Evolutionary conservation across 2,888 invertebrate species (phyloP).

Genomic region (Fragum sueziense): DNA sequence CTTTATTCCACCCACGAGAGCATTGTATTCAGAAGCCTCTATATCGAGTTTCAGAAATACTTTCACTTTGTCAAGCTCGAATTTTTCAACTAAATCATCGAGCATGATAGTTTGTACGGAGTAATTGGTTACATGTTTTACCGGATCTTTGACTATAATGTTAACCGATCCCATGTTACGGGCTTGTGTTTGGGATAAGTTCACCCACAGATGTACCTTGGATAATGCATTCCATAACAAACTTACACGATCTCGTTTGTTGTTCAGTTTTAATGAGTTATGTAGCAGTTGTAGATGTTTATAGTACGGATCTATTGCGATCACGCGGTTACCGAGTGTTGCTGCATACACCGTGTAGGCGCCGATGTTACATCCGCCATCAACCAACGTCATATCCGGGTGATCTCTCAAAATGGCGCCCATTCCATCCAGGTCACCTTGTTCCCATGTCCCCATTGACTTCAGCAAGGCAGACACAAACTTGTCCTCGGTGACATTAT

Average conservation of each 20-base stretch:
- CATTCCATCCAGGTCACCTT: conserved; percentile 3
- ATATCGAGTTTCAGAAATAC: conserved; percentile 9
- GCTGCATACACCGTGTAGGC: conserved; percentile 5
- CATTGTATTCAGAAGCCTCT: conserved; percentile 16
- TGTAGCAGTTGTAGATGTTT: conserved; percentile 10
- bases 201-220: background rate
- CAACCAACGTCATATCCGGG: conserved; percentile 11
- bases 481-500: background rate
- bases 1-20: background rate
- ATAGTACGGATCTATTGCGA: conserved; percentile 20
- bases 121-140: background rate
- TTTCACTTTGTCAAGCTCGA: background rate
- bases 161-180: background rate
- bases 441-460: conserved; percentile 7
- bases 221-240: conserved; percentile 15
- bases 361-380: conserved; percentile 16
- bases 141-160: background rate
- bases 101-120: conserved; percentile 15
- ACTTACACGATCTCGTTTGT: background rate
- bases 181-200: background rate
- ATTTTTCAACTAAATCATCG: conserved; percentile 2
- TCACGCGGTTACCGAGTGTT: background rate
- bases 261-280: background rate
- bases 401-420: background rate
- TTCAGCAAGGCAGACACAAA: conserved; percentile 8